Evolutionary conservation across 35 echinoderm and acorn worm species (phyloP).

Genomic region (Acanthaster planci): DNA sequence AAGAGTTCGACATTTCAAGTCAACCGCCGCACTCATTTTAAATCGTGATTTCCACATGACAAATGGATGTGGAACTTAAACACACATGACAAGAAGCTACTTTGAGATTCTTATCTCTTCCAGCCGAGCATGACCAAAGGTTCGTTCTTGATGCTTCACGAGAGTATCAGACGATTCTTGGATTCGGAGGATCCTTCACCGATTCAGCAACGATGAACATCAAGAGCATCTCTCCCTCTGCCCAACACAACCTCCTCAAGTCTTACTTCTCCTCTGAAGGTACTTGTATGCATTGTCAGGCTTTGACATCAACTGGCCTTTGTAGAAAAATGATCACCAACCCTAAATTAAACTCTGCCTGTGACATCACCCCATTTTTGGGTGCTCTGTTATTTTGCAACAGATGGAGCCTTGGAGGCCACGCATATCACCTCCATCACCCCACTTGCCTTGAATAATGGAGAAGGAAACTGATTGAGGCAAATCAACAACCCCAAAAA

Average conservation of each 20-base stretch:
- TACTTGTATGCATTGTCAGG: conserved; percentile 10
- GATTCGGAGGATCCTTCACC: conserved; percentile 96
- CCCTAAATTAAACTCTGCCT: too few relatives aligned
- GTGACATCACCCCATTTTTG: too few relatives aligned
- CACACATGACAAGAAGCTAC: neutral
- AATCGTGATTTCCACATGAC: neutral
- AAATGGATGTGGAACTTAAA: too few relatives aligned
- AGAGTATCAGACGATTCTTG: conserved; percentile 68
- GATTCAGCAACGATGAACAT: conserved; percentile 90
- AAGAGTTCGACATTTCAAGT: too few relatives aligned
- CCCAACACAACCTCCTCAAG: conserved; percentile 76
- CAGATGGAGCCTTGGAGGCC: too few relatives aligned
- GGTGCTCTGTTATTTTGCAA: too few relatives aligned
- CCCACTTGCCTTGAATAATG: too few relatives aligned
- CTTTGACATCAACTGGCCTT: too few relatives aligned
- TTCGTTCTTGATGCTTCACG: neutral
- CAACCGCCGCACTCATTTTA: neutral
- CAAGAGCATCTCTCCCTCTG: conserved; percentile 55
- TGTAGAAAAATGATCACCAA: too few relatives aligned
- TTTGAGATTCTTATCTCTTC: neutral
- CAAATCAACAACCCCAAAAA: too few relatives aligned
- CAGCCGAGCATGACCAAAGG: neutral
- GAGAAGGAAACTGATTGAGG: too few relatives aligned
- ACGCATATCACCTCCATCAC: too few relatives aligned
- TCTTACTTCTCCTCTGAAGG: conserved; percentile 74